Conservation (phyloP, 2,797 vertebrate genomes). For the Gymnothorax reevesii region DNA sequence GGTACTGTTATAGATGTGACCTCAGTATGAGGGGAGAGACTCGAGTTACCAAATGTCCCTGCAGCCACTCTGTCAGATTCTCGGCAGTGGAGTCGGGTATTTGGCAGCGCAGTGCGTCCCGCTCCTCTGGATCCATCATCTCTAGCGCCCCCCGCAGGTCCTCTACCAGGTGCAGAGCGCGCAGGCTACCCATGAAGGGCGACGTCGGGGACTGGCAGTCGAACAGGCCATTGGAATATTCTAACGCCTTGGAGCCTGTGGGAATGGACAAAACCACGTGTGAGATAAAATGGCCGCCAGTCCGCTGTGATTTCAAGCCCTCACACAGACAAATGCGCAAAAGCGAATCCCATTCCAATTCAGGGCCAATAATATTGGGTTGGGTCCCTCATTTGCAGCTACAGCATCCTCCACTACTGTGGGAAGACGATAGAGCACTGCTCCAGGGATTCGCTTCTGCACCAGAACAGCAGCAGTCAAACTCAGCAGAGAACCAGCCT, state of each 20-base stretch:
- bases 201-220: conserved; percentile 98
- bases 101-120: conserved; percentile 89
- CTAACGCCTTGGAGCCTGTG: conserved; percentile 91
- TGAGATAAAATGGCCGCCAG: background rate
- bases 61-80: conserved; percentile 87
- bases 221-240: conserved; percentile 94
- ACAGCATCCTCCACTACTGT: no score
- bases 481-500: no score
- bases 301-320: background rate
- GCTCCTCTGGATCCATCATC: conserved; percentile 91
- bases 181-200: conserved; percentile 90
- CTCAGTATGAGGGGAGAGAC: no score
- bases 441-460: no score
- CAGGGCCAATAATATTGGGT: no score
- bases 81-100: conserved; percentile 89
- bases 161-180: conserved; percentile 90
- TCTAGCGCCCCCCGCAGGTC: conserved; percentile 88
- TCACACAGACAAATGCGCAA: no score
- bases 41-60: conserved; percentile 82
- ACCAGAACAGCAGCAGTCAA: no score
- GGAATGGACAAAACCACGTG: background rate
- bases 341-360: no score
- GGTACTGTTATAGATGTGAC: background rate
- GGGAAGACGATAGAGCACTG: no score
- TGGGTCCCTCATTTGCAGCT: no score